Evolutionary conservation across 2,797 vertebrate genomes (phyloP).

Genomic region (Simalia tracyae): DNA sequence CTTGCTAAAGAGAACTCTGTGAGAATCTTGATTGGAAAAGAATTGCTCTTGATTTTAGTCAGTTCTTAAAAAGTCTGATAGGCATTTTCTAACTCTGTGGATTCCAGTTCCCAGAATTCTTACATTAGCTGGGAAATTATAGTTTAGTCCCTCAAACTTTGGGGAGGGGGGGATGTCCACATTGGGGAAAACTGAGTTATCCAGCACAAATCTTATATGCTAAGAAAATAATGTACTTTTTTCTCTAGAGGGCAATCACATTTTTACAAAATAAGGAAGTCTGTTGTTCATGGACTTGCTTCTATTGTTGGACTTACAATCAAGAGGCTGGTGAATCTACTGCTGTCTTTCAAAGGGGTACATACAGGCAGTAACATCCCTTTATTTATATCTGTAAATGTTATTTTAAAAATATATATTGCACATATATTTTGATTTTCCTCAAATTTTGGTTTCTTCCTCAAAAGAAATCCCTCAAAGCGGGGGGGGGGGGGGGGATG

Average conservation of each 20-base stretch:
- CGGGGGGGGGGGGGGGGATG: rapidly evolving
- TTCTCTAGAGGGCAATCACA: neutral
- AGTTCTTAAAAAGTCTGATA: neutral
- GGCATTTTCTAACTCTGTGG: neutral
- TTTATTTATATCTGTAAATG: neutral
- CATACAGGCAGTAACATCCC: neutral
- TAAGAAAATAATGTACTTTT: neutral
- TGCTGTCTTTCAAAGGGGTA: neutral
- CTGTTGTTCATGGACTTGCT: neutral
- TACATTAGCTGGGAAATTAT: neutral
- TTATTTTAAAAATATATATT: too few relatives aligned
- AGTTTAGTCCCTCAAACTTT: neutral
- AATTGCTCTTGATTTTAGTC: too few relatives aligned
- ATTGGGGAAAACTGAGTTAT: neutral
- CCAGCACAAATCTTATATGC: neutral
- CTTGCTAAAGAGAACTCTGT: neutral
- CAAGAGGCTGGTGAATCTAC: neutral
- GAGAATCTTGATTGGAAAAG: neutral
- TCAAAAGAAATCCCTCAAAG: too few relatives aligned
- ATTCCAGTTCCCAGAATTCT: neutral
- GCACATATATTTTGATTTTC: too few relatives aligned
- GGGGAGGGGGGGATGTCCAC: too few relatives aligned
- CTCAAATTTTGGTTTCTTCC: too few relatives aligned
- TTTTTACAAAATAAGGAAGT: neutral
- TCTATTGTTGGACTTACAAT: neutral